Evolutionary conservation across 2,113 vertebrate species (phyloP).

Genomic region (Morone chrysops): DNA sequence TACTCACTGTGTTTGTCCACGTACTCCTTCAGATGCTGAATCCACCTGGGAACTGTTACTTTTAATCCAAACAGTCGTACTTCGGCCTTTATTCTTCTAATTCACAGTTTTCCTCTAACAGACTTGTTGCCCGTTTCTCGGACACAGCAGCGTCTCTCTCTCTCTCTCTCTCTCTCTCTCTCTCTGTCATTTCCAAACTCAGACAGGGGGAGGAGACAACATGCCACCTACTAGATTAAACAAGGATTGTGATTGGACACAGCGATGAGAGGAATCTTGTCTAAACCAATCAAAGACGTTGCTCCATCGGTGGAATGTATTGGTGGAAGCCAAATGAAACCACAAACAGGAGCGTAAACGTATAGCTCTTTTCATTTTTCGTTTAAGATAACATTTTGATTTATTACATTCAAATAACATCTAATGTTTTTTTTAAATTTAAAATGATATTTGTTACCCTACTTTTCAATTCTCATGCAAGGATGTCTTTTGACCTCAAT

Average conservation of each 20-base stretch:
- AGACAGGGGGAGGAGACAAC: conserved; percentile 55
- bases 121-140: conserved; percentile 31
- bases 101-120: conserved; percentile 30
- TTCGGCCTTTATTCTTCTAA: neutral
- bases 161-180: conserved; percentile 6
- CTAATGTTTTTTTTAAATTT: neutral
- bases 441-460: neutral
- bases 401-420: neutral
- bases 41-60: neutral
- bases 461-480: neutral
- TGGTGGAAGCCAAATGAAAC: neutral
- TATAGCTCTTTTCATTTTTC: neutral
- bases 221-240: conserved; percentile 49
- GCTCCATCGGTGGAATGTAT: conserved; percentile 13
- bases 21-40: neutral
- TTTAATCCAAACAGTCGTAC: neutral
- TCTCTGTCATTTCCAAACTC: conserved; percentile 64
- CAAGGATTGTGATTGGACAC: conserved; percentile 64
- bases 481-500: neutral
- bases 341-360: neutral
- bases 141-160: conserved; percentile 1
- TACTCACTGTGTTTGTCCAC: conserved; percentile 65
- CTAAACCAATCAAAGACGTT: conserved; percentile 61
- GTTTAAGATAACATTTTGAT: neutral
- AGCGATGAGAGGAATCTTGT: neutral